Conservation (phyloP, 2,888 invertebrate species). For the Sinentomon sp. region DNA sequence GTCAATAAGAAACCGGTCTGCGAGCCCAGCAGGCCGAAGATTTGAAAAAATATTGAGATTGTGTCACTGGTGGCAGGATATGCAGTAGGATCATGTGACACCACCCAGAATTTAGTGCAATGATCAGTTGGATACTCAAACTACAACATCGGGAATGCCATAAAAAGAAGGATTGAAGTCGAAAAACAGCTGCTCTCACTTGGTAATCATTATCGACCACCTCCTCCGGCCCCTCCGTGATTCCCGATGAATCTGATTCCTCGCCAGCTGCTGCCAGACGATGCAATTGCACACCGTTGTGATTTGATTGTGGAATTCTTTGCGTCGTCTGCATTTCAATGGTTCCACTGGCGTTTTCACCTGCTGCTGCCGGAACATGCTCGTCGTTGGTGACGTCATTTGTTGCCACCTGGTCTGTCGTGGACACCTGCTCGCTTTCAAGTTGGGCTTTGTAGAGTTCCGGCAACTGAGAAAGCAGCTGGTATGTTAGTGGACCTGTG, state of each 20-base stretch:
- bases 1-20: too few species aligned
- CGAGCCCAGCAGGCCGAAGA: too few species aligned
- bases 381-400: constrained; percentile 23
- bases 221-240: constrained; percentile 42
- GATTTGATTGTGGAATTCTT: too few species aligned
- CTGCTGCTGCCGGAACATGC: constrained; percentile 31
- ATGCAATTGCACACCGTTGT: constrained; percentile 7
- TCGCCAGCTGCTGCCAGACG: constrained; percentile 12
- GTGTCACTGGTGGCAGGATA: too few species aligned
- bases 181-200: too few species aligned
- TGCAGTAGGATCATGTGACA: too few species aligned
- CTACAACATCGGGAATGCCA: too few species aligned
- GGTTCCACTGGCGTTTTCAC: constrained; percentile 25
- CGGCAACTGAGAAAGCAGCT: constrained; percentile 50
- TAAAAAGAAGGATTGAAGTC: too few species aligned
- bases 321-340: constrained; percentile 25
- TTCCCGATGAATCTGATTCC: constrained; percentile 24
- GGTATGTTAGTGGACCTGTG: constrained; percentile 41
- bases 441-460: constrained; percentile 39
- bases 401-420: constrained; percentile 29
- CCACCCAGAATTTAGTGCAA: too few species aligned
- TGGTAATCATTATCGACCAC: too few species aligned
- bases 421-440: constrained; percentile 14
- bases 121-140: too few species aligned
- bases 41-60: too few species aligned